These are phyloP conservation scores for Agrochola lota DNA, from an alignment of 2,888 invertebrate species.

Conservation along the genomic window DNA sequence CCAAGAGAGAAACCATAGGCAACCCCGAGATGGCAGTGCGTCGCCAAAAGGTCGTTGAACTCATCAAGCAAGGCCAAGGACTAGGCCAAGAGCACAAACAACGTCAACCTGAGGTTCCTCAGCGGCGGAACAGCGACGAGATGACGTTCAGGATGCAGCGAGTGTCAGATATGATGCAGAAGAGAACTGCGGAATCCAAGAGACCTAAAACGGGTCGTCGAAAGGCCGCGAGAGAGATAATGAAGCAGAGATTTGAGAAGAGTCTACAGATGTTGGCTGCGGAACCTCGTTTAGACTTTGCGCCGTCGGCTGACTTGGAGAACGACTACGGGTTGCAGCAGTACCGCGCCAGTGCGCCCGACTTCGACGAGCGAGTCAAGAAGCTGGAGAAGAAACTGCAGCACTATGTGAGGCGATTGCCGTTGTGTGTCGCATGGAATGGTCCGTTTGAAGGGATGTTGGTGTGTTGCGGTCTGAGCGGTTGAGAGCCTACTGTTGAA, in stretches of 20 bases:
- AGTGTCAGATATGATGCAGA: constrained; percentile 93
- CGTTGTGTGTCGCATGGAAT: constrained; percentile 82
- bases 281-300: constrained; percentile 91
- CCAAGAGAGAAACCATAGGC: constrained; percentile 78
- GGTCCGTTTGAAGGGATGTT: constrained; percentile 54
- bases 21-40: constrained; percentile 82
- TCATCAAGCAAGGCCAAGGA: constrained; percentile 72
- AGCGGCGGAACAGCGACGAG: constrained; percentile 80
- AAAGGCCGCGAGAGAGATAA: constrained; percentile 90
- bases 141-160: constrained; percentile 92
- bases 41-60: constrained; percentile 79
- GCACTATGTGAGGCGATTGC: constrained; percentile 86
- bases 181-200: constrained; percentile 90
- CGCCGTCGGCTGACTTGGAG: constrained; percentile 93
- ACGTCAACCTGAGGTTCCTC: constrained; percentile 65
- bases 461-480: constrained; percentile 41
- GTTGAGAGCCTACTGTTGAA: constrained; percentile 47
- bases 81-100: constrained; percentile 72
- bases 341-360: constrained; percentile 95
- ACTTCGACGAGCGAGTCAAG: constrained; percentile 96
- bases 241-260: constrained; percentile 95
- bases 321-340: constrained; percentile 95
- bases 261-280: constrained; percentile 96
- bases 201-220: constrained; percentile 77
- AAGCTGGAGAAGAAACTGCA: constrained; percentile 91